Conservation (phyloP, 2,888 invertebrate genomes). For the Macrosiphum euphorbiae region DNA sequence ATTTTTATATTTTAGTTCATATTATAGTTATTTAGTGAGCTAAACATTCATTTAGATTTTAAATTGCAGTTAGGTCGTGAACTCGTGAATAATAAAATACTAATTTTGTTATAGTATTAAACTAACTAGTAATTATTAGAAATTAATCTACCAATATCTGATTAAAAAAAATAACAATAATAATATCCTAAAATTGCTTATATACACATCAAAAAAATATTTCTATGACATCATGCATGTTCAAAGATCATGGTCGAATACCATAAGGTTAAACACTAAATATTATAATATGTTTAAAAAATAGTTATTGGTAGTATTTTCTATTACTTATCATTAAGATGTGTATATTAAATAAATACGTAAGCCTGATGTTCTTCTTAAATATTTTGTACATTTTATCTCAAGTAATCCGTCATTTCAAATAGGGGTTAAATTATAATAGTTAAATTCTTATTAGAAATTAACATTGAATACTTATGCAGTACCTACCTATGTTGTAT, state of each 20-base stretch:
- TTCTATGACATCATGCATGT: constrained; percentile 9
- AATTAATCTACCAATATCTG: not conserved
- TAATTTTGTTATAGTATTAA: not conserved
- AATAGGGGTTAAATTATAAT: not conserved
- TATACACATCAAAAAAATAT: constrained; percentile 1
- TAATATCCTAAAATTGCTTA: constrained; percentile 1
- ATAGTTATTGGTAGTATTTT: not conserved
- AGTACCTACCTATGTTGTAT: not conserved
- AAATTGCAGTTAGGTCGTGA: not conserved
- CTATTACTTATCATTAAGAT: not conserved
- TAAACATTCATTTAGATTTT: not conserved
- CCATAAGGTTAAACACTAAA: constrained; percentile 10
- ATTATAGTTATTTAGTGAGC: not conserved
- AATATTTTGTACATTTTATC: not conserved
- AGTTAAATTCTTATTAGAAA: not conserved
- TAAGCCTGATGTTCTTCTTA: not conserved
- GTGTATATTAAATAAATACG: not conserved
- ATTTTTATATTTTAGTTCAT: not conserved
- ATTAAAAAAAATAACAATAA: not conserved
- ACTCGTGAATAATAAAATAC: not conserved
- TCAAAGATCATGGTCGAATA: constrained; percentile 7
- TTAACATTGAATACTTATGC: not conserved
- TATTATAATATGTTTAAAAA: not conserved
- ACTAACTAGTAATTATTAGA: not conserved
- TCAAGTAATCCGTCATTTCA: not conserved